Base-by-base conservation (phyloP, 2,797 vertebrate species). In the Poecilia gillii region DNA sequence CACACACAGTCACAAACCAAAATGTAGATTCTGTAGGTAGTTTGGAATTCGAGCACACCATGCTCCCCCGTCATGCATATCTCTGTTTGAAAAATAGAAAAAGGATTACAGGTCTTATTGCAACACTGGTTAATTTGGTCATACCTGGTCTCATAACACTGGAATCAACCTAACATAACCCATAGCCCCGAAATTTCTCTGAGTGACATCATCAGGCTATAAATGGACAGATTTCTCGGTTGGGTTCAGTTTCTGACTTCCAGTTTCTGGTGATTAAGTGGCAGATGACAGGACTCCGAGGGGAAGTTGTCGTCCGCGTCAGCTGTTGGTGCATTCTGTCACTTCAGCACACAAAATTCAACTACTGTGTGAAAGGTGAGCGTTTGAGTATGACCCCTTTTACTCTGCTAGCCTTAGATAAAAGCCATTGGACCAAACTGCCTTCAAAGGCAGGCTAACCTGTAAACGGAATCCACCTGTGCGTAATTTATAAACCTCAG, bases 221-320 rank as follows among this genome's bases (percentile, higher is more conserved):
- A 36, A 49, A 39, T 53, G 20, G 13, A 36, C 20, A 0, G 33
- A 39, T 73, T 73, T 73, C 28, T 73, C 18, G 3, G 72, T 31
- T 39, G 31, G 47, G 46, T 73, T 33, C 33, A 51, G 28, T 53
- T 45, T 6, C 47, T 39, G 72, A 51, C 46, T 51, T 73, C 72
- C 47, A 51, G 72, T 51, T 51, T 73, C 72, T 51, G 31, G 72
- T 73, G 72, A 73, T 36, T 51, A 51, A 51, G 28, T 0, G 31
- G 72, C 72, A 39, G 47, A 73, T 51, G 16, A 36, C 46, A 73
- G 11, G 18, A 73, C 47, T 73, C 31, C 1, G 1, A 25, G 31
- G 4, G 46, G 46, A 47, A 72, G 28, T 70, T 12, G 25, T 13
- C 13, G 4, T 43, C 39, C 3, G 4, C 4, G 36, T 68, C 36